Conservation (phyloP, 2,888 invertebrate species). For the Limnephilus marmoratus region DNA sequence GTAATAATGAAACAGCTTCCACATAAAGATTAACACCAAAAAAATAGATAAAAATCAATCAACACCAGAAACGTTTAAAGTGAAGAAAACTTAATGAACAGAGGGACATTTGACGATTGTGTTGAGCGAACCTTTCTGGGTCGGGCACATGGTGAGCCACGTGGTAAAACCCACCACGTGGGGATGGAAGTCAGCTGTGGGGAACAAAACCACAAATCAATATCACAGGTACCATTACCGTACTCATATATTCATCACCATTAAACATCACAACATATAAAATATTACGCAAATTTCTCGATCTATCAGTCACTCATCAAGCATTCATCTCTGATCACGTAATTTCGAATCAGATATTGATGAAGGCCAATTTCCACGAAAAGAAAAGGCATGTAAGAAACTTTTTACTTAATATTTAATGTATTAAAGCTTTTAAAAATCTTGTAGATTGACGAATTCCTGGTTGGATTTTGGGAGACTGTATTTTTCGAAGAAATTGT, state of each 20-base stretch:
- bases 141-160: conserved; percentile 76
- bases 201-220: conserved; percentile 47
- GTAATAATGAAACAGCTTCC: not conserved
- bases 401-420: not conserved
- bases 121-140: conserved; percentile 74
- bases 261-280: not conserved
- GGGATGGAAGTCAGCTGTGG: conserved; percentile 70
- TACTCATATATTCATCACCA: not conserved
- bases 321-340: not conserved
- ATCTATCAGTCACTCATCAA: not conserved
- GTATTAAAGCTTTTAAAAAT: not conserved
- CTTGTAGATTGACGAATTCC: not conserved
- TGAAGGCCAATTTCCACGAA: not conserved
- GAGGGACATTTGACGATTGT: conserved; percentile 41
- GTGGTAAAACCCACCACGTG: conserved; percentile 76
- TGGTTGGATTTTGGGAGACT: too few relatives aligned
- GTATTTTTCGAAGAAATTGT: too few relatives aligned
- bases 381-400: not conserved
- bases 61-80: conserved; percentile 25
- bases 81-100: conserved; percentile 31
- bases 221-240: not conserved
- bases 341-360: not conserved
- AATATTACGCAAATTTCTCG: not conserved
- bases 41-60: conserved; percentile 55
- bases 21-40: conserved; percentile 22